These are phyloP conservation scores for Aphelenchoides avenae DNA, from an alignment of 1,140 invertebrate genomes.

Conservation along the genomic window DNA sequence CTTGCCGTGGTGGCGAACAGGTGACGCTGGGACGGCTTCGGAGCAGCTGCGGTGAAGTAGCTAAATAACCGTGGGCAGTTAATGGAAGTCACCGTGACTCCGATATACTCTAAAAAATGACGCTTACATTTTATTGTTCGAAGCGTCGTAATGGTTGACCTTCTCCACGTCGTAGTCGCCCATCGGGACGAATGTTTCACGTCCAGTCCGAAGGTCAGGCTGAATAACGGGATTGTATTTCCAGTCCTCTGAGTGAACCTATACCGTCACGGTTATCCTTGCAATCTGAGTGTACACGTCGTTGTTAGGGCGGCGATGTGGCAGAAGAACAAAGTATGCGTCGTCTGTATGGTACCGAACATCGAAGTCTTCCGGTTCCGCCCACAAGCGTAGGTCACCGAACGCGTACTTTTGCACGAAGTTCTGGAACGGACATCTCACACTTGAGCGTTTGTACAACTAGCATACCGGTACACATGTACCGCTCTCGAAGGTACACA, in stretches of 20 bases:
- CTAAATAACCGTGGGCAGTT: slow-evolving; percentile 16
- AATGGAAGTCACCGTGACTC: not conserved
- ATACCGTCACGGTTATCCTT: slow-evolving; percentile 23
- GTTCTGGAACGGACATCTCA: slow-evolving; percentile 16
- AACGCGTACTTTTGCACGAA: slow-evolving; percentile 34
- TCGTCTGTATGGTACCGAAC: slow-evolving; percentile 12
- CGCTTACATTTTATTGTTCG: slow-evolving; percentile 35
- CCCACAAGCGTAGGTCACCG: slow-evolving; percentile 32
- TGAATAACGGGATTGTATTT: slow-evolving; percentile 6
- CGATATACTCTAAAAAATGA: not conserved
- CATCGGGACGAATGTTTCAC: slow-evolving; percentile 30
- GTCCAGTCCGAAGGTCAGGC: slow-evolving; percentile 4
- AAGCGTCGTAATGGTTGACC: slow-evolving; percentile 36
- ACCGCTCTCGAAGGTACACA: slow-evolving; percentile 37
- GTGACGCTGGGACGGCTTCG: slow-evolving; percentile 34
- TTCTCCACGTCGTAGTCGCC: slow-evolving; percentile 46
- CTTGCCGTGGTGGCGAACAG: slow-evolving; percentile 31
- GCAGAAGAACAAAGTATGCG: slow-evolving; percentile 36
- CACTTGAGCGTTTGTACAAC: not conserved
- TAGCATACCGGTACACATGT: slow-evolving; percentile 33
- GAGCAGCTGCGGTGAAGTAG: slow-evolving; percentile 45
- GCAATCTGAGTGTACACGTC: slow-evolving; percentile 42
- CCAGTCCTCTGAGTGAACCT: not conserved
- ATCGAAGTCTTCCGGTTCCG: slow-evolving; percentile 29
- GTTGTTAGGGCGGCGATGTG: slow-evolving; percentile 38